Evolutionary conservation across 2,113 vertebrate genomes (phyloP).

Genomic region (Anhinga anhinga): DNA sequence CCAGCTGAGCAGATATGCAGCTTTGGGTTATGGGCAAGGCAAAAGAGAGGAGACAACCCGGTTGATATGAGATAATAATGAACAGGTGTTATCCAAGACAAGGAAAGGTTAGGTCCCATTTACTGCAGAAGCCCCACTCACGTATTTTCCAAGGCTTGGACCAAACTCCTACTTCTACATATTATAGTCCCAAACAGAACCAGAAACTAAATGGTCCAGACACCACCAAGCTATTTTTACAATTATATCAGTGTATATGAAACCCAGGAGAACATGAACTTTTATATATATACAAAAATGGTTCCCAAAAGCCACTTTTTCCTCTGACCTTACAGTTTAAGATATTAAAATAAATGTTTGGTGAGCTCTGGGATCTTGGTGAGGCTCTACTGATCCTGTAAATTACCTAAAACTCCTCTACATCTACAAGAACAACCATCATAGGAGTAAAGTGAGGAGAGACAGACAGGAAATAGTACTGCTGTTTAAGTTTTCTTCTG

Average conservation of each 20-base stretch:
- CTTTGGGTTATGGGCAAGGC: not conserved
- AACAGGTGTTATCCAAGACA: not conserved
- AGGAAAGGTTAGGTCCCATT: not conserved
- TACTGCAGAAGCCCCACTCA: not conserved
- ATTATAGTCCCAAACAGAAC: not conserved
- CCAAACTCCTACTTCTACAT: not conserved
- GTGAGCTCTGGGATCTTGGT: not conserved
- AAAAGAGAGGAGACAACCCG: not conserved
- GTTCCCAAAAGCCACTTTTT: not conserved
- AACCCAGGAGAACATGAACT: not conserved
- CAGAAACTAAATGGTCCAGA: not conserved
- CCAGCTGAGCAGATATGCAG: not conserved
- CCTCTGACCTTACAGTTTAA: not conserved
- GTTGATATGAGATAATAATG: not conserved
- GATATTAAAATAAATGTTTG: not conserved
- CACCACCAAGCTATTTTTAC: not conserved
- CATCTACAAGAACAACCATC: not conserved
- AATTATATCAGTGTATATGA: not conserved
- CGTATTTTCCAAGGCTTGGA: not conserved
- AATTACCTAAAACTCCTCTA: not conserved
- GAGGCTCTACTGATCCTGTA: not conserved
- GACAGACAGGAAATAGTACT: not conserved
- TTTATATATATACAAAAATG: not conserved
- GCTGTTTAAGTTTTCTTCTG: not conserved
- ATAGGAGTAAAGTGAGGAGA: not conserved